Evolutionary conservation across 2,797 vertebrate genomes (phyloP), one percentile per base, ranked within the genome.

Genomic region (Pseudochirops cupreus): DNA sequence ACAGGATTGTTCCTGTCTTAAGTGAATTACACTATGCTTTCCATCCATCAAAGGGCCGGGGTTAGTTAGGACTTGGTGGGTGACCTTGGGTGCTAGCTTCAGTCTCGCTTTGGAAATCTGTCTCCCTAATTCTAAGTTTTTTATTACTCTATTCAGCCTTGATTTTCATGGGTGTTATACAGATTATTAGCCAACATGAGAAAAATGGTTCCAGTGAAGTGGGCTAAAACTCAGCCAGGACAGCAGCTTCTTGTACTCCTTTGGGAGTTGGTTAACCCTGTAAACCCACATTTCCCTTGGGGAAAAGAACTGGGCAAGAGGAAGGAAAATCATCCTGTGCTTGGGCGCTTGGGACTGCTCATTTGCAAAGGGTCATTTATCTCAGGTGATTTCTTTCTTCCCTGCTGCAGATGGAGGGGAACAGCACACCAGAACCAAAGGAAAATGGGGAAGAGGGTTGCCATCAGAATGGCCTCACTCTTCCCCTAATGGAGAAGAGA

Each of bases 381-480:
- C 53, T 31, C 16, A 96, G 90, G 4, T 94, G 11, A 93, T 18
- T 91, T 12, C 33, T 93, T 91, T 28, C 54, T 97, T 96, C 93
- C 89, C 52, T 97, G 14, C 74, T 97, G 18, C 94, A 99, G 99
- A 99, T 99, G 97, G 99, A 99, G 97, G 99, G 99, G 94, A 98
- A 97, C 98, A 99, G 99, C 98, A 99, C 99, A 98, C 99, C 99
- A 92, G 99, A 99, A 99, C 99, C 99, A 98, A 99, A 99, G 99
- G 99, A 99, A 98, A 99, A 99, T 98, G 99, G 99, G 94, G 99
- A 99, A 96, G 99, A 99, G 95, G 98, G 98, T 94, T 99, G 99
- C 98, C 99, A 99, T 93, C 99, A 99, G 98, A 99, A 99, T 91
- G 99, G 99, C 97, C 99, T 99, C 98, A 99, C 99, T 98, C 99